phyloP scores from a whole-genome alignment of 2,888 invertebrate genomes.

The Bimastos eiseni region DNA sequence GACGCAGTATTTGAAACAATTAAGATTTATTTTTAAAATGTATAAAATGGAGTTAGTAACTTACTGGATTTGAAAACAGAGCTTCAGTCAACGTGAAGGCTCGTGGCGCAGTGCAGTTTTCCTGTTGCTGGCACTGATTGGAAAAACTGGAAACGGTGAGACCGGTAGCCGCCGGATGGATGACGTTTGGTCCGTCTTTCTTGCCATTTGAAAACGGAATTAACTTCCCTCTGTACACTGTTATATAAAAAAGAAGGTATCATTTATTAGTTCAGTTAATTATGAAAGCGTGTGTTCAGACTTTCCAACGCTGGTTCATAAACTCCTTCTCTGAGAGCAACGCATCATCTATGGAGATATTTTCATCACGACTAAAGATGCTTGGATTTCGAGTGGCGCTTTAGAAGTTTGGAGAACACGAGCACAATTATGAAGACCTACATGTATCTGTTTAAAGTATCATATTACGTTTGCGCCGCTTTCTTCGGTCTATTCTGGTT shows the following conservation, averaged over 20 bases:
- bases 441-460: too few relatives aligned
- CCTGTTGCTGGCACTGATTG: neutral
- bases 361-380: too few relatives aligned
- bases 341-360: too few relatives aligned
- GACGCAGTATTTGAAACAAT: neutral
- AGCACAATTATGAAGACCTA: too few relatives aligned
- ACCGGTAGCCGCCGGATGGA: neutral
- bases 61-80: neutral
- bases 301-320: too few relatives aligned
- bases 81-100: neutral
- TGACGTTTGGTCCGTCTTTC: neutral
- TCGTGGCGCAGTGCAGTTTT: neutral
- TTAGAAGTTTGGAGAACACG: too few relatives aligned
- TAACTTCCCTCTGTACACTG: constrained; percentile 1
- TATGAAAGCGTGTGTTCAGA: too few relatives aligned
- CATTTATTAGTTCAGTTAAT: too few relatives aligned
- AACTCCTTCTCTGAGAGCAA: neutral
- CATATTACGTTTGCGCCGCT: too few relatives aligned
- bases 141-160: neutral
- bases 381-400: too few relatives aligned
- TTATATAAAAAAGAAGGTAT: neutral
- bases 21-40: neutral
- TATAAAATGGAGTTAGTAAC: neutral
- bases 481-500: too few relatives aligned
- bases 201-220: neutral